Percentiles rank a stretch among this genome's conserved stretches.
phyloP scores from a whole-genome alignment of 2,113 vertebrate species.

The Pontoporia blainvillei region DNA sequence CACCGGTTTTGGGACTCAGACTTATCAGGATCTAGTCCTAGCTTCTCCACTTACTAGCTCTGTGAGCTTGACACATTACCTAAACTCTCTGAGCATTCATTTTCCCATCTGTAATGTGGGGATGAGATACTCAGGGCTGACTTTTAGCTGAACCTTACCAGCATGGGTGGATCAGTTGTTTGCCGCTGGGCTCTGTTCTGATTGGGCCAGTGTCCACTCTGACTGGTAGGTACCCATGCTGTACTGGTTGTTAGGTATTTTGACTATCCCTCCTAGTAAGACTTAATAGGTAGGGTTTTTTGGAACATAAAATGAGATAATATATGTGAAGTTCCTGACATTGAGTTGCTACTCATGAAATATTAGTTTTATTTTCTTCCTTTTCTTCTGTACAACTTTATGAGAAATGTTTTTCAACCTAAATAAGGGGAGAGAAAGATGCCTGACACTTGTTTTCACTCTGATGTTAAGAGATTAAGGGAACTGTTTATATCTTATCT shows the following conservation, averaged over 20 bases:
- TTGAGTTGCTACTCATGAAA: background rate
- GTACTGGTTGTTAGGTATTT: constrained; percentile 27
- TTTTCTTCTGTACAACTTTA: background rate
- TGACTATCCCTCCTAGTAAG: background rate
- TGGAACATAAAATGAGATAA: constrained; percentile 12
- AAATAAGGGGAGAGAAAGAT: background rate
- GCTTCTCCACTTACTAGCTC: background rate
- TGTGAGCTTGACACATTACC: background rate
- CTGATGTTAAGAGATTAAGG: background rate
- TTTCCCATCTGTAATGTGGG: background rate
- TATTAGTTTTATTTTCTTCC: background rate
- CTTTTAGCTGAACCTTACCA: background rate
- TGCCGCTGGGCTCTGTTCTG: background rate
- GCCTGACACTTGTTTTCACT: background rate
- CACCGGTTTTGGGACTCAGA: background rate
- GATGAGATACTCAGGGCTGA: background rate
- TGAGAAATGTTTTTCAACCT: background rate
- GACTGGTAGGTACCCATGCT: background rate
- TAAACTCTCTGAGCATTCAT: background rate
- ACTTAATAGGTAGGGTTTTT: background rate
- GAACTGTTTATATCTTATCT: background rate
- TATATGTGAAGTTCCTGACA: background rate
- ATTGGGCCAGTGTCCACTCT: background rate
- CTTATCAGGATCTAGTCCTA: background rate
- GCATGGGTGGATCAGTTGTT: background rate